Evolutionary conservation across 2,888 invertebrate genomes (phyloP), one percentile per base, ranked within the genome.

Genomic region (Stenotaenia linearis): DNA sequence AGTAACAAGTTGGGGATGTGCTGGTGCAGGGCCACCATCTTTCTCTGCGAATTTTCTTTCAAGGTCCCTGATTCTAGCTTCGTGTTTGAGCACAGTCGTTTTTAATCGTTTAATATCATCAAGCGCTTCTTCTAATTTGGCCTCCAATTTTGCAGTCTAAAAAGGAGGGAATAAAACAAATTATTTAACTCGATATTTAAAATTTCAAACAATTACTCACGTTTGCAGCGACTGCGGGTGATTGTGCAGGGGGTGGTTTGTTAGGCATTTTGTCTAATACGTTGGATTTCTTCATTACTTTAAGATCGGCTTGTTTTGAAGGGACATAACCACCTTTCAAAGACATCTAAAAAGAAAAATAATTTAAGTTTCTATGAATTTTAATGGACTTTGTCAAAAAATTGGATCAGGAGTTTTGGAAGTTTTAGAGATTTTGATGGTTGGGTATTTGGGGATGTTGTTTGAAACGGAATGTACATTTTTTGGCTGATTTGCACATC

Each of bases 61-160:
- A 10, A 94, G 87, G 3, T 92, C 91, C 45, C 93, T 89, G 85
- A 94, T 93, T 78, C 94, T 89, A 83, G 94, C 95, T 88, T 96
- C 96, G 85, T 96, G 96, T 85, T 96, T 96, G 30, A 96, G 93
- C 83, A 96, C 94, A 86, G 96, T 94, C n/a, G 95, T 93, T 85
- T 96, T 96, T 82, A 96, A 88, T 86, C 95, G 95, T 80, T 95
- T 91, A 83, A 96, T 95, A 87, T 96, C 96, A 85, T 96, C 95
- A 56, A 92, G 91, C 83, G 95, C 90, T 85, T 95, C 95, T 83
- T 94, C 93, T 21, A 95, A 88, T 76, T 83, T 82, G n/a, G 69
- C 94, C 83, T 94, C 93, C 21, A 95, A 88, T 77, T 83, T 82
- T 2, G 77, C 75, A 15, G 30, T 92, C 92, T 92, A 91, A 85